Percentiles rank a stretch among this genome's conserved stretches.
phyloP scores from a whole-genome alignment of 2,888 invertebrate species.

The Asteroscopus sphinx region DNA sequence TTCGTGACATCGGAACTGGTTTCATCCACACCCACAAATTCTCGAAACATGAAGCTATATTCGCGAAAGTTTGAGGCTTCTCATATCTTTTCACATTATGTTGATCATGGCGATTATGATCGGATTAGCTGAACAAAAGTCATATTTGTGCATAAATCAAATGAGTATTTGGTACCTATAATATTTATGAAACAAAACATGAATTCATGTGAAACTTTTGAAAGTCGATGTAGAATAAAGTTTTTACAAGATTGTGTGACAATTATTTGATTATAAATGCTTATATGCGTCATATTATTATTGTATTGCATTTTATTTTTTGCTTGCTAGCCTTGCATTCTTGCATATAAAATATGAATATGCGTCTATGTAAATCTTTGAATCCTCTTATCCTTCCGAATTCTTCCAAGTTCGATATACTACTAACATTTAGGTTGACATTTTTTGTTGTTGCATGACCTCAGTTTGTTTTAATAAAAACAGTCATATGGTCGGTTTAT shows the following conservation, averaged over 20 bases:
- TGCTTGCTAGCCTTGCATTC: constrained; percentile 23
- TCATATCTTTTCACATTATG: constrained; percentile 33
- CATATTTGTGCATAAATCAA: constrained; percentile 17
- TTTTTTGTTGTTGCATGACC: constrained; percentile 33
- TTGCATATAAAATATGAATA: constrained; percentile 6
- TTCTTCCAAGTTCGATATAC: constrained; percentile 13
- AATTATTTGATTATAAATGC: no score
- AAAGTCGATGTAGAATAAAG: constrained; percentile 14
- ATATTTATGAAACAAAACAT: neutral
- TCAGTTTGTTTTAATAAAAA: constrained; percentile 26
- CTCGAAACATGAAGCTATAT: constrained; percentile 61
- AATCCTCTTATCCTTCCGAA: constrained; percentile 10
- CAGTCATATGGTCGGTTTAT: constrained; percentile 28
- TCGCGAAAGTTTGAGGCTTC: constrained; percentile 64
- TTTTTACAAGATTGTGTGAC: constrained; percentile 1
- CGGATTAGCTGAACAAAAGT: constrained; percentile 23
- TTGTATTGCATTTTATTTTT: neutral
- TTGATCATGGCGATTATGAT: constrained; percentile 43
- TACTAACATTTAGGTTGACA: constrained; percentile 17
- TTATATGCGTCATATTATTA: no score
- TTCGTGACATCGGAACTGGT: constrained; percentile 71
- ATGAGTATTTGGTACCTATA: neutral
- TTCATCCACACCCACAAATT: constrained; percentile 71
- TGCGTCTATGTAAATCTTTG: constrained; percentile 7
- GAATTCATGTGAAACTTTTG: constrained; percentile 12